These are phyloP conservation scores for Ammospiza caudacuta DNA, from an alignment of 2,113 vertebrate species.

Conservation along the genomic window DNA sequence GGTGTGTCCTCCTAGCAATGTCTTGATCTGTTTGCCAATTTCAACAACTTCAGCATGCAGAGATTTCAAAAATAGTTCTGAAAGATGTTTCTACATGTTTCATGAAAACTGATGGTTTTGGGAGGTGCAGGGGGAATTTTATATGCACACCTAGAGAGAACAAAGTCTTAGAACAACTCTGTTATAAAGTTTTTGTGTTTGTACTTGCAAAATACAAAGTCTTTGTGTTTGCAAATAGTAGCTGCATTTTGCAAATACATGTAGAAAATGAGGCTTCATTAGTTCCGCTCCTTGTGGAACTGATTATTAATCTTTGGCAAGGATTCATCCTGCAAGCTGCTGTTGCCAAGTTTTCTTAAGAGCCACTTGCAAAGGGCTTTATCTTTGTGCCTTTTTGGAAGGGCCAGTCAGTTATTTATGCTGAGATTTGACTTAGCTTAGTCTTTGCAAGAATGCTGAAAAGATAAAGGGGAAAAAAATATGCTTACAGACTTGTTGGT, in stretches of 20 bases:
- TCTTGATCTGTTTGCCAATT: neutral
- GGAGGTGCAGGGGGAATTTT: neutral
- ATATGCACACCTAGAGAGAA: neutral
- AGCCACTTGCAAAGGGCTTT: slow-evolving; percentile 26
- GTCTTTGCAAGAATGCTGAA: slow-evolving; percentile 22
- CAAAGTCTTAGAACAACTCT: neutral
- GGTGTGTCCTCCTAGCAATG: neutral
- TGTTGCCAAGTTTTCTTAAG: slow-evolving; percentile 40
- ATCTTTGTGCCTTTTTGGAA: slow-evolving; percentile 13
- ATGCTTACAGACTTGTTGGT: neutral
- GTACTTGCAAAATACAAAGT: neutral
- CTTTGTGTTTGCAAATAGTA: slow-evolving; percentile 10
- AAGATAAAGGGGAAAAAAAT: neutral
- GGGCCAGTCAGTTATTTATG: neutral
- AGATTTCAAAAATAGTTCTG: neutral
- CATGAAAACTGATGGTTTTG: neutral
- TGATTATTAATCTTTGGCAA: slow-evolving; percentile 52
- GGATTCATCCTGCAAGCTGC: neutral
- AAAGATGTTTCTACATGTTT: neutral
- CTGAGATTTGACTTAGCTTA: slow-evolving; percentile 11
- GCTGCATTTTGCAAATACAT: neutral
- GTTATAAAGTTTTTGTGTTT: neutral
- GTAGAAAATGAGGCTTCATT: slow-evolving; percentile 16
- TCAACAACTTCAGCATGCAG: neutral
- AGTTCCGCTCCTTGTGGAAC: slow-evolving; percentile 9